Conservation (phyloP, 2,797 vertebrate genomes). For the Clamator glandarius region DNA sequence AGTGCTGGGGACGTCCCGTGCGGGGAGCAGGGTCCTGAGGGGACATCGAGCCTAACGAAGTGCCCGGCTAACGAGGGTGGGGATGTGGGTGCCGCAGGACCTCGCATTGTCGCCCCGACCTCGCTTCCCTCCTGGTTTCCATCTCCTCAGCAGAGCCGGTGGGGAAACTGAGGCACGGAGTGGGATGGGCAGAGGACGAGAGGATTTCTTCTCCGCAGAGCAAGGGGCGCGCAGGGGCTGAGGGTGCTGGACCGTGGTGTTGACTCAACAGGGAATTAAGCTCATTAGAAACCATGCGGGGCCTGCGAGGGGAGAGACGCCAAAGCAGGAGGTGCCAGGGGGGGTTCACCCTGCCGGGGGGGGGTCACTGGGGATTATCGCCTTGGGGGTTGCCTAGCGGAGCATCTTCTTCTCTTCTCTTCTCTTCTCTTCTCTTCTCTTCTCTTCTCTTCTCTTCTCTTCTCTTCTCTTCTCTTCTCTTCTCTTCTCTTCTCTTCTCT, state of each 20-base stretch:
- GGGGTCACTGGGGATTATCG: background rate
- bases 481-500: too few relatives aligned
- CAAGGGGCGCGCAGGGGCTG: background rate
- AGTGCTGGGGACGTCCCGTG: too few relatives aligned
- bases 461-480: too few relatives aligned
- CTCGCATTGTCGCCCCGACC: background rate
- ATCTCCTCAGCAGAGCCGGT: background rate
- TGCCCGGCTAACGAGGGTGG: fast-evolving
- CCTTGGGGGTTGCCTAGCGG: background rate
- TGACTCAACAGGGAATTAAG: conserved; percentile 51
- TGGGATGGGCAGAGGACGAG: too few relatives aligned
- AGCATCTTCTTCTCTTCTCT: too few relatives aligned
- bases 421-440: too few relatives aligned
- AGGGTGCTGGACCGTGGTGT: conserved; percentile 16
- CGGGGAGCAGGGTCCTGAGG: background rate
- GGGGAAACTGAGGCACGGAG: background rate
- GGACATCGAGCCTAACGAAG: background rate
- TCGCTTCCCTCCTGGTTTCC: fast-evolving
- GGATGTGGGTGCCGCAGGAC: background rate
- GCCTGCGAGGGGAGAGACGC: background rate
- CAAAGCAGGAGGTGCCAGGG: background rate
- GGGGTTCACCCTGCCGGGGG: too few relatives aligned
- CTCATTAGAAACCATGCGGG: background rate
- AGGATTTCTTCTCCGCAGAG: too few relatives aligned
- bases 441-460: too few relatives aligned